Evolutionary conservation across 2,797 vertebrate genomes (phyloP).

Genomic region (Tarsius wallacei): DNA sequence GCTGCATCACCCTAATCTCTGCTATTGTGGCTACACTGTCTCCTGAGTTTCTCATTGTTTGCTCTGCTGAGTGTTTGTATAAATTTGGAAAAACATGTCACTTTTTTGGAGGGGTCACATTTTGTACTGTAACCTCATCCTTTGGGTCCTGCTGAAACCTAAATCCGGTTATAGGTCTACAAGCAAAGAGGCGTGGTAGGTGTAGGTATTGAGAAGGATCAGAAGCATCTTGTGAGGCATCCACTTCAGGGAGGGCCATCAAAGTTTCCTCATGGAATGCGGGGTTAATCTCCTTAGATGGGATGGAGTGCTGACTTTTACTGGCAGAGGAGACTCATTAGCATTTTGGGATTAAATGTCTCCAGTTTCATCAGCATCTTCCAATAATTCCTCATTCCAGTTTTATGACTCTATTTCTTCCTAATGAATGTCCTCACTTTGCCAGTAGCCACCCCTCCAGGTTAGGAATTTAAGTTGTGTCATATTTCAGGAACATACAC

Average conservation of each 20-base stretch:
- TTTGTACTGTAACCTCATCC: background rate
- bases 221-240: no score
- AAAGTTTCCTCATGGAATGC: fast-evolving
- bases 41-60: background rate
- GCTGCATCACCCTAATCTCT: background rate
- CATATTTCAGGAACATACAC: background rate
- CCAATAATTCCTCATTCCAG: background rate
- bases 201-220: no score
- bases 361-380: background rate
- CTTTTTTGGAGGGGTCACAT: background rate
- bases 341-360: background rate
- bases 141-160: background rate
- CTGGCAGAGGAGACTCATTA: no score
- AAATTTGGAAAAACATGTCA: fast-evolving
- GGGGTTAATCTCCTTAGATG: background rate
- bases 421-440: background rate
- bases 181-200: background rate
- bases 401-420: background rate
- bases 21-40: background rate
- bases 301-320: fast-evolving
- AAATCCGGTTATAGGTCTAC: background rate
- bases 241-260: background rate
- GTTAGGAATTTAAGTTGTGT: background rate
- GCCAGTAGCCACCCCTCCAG: no score
- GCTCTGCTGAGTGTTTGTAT: background rate